Evolutionary conservation across 2,888 invertebrate species (phyloP), one percentile per base, ranked within the genome.

Genomic region (Lepidocyrtoides sp.): DNA sequence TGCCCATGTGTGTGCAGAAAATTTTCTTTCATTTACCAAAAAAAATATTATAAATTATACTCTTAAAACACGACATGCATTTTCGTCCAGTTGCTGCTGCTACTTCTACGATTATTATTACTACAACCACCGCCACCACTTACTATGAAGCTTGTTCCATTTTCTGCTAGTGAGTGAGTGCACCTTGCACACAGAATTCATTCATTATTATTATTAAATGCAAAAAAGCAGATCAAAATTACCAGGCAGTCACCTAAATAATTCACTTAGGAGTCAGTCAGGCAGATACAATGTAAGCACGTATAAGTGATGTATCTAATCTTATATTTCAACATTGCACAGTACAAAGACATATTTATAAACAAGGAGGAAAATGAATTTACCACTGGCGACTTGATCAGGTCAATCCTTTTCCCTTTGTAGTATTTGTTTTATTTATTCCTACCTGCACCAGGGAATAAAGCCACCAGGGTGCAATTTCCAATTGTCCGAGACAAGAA

Each of bases 381-480:
- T 51, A 26, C 51, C 29, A 17, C 26, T n/a, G 51, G 36, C 7
- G 7, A 77, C 17, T 29, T 48, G 77, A 77, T 77, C 51, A 77
- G 77, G 77, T 77, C 51, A 51, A 77, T 51, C 29, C 77, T 48
- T 77, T 69, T 14, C 10, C 36, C n/a, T 51, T 51, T 77, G 3
- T 51, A 26, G 51, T n/a, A 72, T 48, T 72, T 72, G 36, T 41
- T 72, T 72, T 72, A 72, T 41, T 72, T 72, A 72, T 72, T 72
- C 41, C 66, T n/a, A 29, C n/a, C 23, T 63, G 5, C 14, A 41
- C 23, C 0, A 14, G 41, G 69, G 41, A 72, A 77, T 54, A 85
- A 86, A 86, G 86, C 36, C 86, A 86, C 86, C 60, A 75, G 75
- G 86, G 86, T 75, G 75, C 77, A 77, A 77, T 84, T 84, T 44